Evolutionary conservation across 2,888 invertebrate species (phyloP), one percentile per base, ranked within the genome.

Genomic region (Lordiphosa fenestrarum): DNA sequence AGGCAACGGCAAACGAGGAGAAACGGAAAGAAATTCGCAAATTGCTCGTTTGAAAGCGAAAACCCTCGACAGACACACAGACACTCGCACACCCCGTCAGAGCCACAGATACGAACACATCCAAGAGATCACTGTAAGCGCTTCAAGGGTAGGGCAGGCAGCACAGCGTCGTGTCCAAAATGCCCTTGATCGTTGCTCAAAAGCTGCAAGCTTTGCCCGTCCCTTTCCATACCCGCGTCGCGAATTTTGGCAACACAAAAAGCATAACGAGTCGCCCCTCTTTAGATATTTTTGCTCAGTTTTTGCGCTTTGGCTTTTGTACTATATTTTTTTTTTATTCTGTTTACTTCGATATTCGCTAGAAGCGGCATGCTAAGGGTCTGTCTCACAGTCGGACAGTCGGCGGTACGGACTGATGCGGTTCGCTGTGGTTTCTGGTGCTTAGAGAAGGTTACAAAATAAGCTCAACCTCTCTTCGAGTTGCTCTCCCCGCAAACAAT

Each of bases 131-230:
- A 77, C 71, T 77, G 84, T 82, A 82, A 84, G 66, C 60, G 64
- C 78, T 82, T 81, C 83, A 82, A 77, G 77, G 77, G 77, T 84
- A 77, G 77, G 84, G 64, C 66, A 72, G 47, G 49, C 46, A 37
- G 38, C 55, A 19, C 3, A 7, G 69, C 68, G 13, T 15, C 86
- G 78, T 81, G 73, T 77, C 77, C 86, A 85, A 86, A 73, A 70
- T 86, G 85, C 85, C 85, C 85, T 86, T 86, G 85, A 86, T 87
- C 74, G 65, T 73, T 68, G 75, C 75, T 73, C 69, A 62, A 72
- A 82, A 67, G 54, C 71, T 78, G 82, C 73, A 84, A 77, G 68
- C 77, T 19, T 47, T 66, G 49, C 46, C 66, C 42, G 49, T 52
- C 80, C 69, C 69, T 66, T 66, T 56, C 36, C 64, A 57, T 58